A percentile compares a stretch with the other conserved stretches of the same genome.
These are phyloP conservation scores for Porites lutea DNA, from an alignment of 64 coral and sea anemone species.

Conservation along the genomic window DNA sequence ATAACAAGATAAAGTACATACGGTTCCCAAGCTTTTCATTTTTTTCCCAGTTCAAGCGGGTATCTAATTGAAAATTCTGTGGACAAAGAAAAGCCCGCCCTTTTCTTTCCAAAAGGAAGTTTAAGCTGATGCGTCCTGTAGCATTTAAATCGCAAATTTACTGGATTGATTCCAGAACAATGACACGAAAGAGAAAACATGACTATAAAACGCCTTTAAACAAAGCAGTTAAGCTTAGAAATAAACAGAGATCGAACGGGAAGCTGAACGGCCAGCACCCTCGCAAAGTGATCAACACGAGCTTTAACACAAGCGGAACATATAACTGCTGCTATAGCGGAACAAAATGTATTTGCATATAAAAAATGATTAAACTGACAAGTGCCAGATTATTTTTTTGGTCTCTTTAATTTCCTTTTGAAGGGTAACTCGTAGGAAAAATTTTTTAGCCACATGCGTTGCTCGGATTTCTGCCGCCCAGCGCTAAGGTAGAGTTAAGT, in stretches of 20 bases:
- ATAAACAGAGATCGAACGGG: background rate
- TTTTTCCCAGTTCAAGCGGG: background rate
- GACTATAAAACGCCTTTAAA: background rate
- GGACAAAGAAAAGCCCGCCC: background rate
- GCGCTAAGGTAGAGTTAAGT: no score
- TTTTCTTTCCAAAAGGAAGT: constrained; percentile 29
- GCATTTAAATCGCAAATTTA: background rate
- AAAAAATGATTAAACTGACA: constrained; percentile 6
- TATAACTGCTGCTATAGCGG: background rate
- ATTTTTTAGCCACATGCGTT: no score
- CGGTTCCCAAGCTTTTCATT: background rate
- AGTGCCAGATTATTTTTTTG: background rate
- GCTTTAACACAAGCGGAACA: background rate
- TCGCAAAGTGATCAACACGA: background rate
- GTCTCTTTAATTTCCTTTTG: no score
- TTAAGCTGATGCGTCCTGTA: background rate
- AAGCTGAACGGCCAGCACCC: background rate
- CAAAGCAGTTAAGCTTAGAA: background rate
- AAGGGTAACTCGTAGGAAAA: no score
- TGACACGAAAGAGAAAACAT: background rate
- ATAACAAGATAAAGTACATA: no score
- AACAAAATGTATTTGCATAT: constrained; percentile 13
- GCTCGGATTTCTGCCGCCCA: no score
- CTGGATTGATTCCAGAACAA: background rate
- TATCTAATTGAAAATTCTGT: background rate